Evolutionary conservation across 2,113 vertebrate genomes (phyloP).

Genomic region (Erinaceus europaeus): DNA sequence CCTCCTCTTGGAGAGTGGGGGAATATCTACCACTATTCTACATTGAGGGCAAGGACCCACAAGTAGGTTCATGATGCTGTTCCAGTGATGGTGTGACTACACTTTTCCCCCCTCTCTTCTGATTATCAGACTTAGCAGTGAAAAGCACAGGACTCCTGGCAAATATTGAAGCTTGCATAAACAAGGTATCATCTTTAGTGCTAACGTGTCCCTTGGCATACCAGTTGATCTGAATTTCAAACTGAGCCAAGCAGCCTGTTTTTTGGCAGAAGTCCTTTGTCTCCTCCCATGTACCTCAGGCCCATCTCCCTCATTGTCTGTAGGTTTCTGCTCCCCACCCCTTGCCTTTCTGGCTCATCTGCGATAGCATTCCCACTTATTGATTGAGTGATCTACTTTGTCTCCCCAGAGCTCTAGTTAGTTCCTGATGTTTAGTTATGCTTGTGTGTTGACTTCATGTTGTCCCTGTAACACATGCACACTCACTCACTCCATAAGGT

Average conservation of each 20-base stretch:
- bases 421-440: not conserved
- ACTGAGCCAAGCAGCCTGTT: not conserved
- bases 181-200: not conserved
- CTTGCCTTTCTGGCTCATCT: not conserved
- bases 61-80: too few species aligned
- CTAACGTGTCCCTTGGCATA: not conserved
- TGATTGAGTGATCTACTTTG: too few species aligned
- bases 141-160: not conserved
- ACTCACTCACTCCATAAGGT: not conserved
- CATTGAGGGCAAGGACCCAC: too few species aligned
- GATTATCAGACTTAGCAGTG: not conserved
- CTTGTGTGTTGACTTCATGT: not conserved
- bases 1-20: too few species aligned
- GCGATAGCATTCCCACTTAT: not conserved
- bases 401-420: not conserved
- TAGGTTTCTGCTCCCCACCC: not conserved
- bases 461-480: not conserved
- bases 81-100: too few species aligned
- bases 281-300: accelerated
- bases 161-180: not conserved
- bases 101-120: not conserved
- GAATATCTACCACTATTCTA: too few species aligned
- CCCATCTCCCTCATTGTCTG: too few species aligned
- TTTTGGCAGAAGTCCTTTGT: too few species aligned
- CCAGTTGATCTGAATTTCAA: not conserved